Conservation (phyloP, 2,888 invertebrate species). For the Microctonus aethiopoides region DNA sequence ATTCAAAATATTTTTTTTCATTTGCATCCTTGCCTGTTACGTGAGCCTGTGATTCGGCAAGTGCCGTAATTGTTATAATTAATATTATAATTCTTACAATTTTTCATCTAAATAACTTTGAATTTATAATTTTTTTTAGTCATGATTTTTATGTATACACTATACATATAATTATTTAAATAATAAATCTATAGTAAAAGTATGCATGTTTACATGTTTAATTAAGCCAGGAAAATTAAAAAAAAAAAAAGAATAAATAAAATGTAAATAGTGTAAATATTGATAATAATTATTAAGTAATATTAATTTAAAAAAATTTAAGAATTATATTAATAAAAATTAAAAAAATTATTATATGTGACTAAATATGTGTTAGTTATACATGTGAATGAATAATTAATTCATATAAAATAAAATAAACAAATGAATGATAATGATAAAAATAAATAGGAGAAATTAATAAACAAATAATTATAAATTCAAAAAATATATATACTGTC, state of each 20-base stretch:
- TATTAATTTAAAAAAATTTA: too few species aligned
- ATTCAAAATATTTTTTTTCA: neutral
- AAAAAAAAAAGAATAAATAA: neutral
- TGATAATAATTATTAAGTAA: neutral
- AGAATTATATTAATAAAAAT: neutral
- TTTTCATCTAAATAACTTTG: neutral
- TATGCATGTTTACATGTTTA: neutral
- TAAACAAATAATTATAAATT: neutral
- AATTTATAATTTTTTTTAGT: neutral
- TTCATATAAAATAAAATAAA: neutral
- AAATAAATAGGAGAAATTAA: neutral
- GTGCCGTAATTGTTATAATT: neutral
- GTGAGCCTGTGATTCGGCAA: conserved; percentile 13
- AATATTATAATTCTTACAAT: neutral
- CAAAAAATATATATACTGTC: neutral
- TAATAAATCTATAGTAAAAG: neutral
- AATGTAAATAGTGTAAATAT: neutral
- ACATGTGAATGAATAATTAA: neutral
- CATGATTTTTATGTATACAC: neutral
- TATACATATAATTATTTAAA: neutral
- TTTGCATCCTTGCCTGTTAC: neutral
- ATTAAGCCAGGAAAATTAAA: neutral
- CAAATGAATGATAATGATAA: neutral
- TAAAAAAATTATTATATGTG: neutral
- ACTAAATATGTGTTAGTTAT: neutral